Evolutionary conservation across 2,888 invertebrate genomes (phyloP).

Genomic region (Plusia festucae): DNA sequence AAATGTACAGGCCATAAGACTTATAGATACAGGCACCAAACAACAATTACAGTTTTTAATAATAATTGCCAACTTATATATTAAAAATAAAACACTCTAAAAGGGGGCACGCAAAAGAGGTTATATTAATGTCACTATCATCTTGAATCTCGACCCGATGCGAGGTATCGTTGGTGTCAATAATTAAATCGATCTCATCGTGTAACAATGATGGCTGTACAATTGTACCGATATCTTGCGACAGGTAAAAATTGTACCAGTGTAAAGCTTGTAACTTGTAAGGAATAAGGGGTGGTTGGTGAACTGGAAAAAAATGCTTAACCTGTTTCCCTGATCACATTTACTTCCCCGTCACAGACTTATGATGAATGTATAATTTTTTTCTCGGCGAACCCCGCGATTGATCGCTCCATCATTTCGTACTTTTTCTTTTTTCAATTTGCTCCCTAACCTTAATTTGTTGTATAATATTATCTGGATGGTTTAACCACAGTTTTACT

Average conservation of each 20-base stretch:
- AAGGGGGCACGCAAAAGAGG: neutral
- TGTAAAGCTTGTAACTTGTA: slow-evolving; percentile 62
- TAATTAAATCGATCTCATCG: slow-evolving; percentile 77
- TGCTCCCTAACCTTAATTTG: slow-evolving; percentile 2
- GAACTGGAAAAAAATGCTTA: slow-evolving; percentile 81
- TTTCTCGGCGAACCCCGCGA: slow-evolving; percentile 24
- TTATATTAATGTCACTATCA: slow-evolving; percentile 67
- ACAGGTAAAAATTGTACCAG: slow-evolving; percentile 71
- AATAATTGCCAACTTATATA: neutral
- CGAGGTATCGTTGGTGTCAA: slow-evolving; percentile 66
- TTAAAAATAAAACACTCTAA: neutral
- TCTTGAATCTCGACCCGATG: slow-evolving; percentile 64
- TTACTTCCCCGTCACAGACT: slow-evolving; percentile 73
- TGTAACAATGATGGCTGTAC: slow-evolving; percentile 70
- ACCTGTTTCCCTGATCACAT: slow-evolving; percentile 82
- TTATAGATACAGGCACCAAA: neutral
- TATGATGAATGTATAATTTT: slow-evolving; percentile 74
- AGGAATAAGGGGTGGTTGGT: slow-evolving; percentile 76
- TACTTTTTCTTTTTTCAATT: slow-evolving; percentile 21
- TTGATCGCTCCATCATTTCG: slow-evolving; percentile 33
- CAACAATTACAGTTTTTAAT: neutral
- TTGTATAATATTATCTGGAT: neutral
- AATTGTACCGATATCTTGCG: slow-evolving; percentile 66
- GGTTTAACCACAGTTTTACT: neutral
- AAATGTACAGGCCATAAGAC: neutral